These are phyloP conservation scores for Oreotrochilus melanogaster DNA, from an alignment of 2,113 vertebrate genomes.

Conservation along the genomic window DNA sequence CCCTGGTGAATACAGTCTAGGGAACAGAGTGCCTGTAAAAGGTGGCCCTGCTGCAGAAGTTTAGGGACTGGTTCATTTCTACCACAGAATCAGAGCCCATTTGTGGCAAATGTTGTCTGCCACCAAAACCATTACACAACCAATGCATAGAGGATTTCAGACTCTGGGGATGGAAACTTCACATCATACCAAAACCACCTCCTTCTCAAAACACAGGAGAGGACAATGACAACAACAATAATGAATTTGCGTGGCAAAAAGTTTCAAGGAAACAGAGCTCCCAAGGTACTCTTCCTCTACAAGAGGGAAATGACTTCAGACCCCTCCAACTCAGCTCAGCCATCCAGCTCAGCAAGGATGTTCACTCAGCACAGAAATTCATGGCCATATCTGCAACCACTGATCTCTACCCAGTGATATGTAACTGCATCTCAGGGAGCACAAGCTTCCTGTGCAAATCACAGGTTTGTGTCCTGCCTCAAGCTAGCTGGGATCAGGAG, in stretches of 20 bases:
- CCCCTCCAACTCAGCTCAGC: not conserved
- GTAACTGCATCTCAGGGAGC: not conserved
- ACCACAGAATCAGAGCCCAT: not conserved
- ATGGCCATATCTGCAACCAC: not conserved
- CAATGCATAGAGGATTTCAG: not conserved
- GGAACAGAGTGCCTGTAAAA: too few species aligned
- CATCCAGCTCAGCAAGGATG: not conserved
- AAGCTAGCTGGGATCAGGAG: rapidly evolving
- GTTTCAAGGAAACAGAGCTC: not conserved
- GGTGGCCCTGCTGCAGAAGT: rapidly evolving
- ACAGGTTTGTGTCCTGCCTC: not conserved
- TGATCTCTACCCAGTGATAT: not conserved
- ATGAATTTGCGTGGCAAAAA: not conserved
- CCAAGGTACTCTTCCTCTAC: not conserved
- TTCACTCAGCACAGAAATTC: not conserved
- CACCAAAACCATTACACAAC: not conserved
- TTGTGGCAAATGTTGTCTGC: not conserved
- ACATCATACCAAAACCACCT: rapidly evolving
- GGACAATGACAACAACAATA: too few species aligned
- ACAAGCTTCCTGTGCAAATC: not conserved
- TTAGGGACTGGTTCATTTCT: not conserved
- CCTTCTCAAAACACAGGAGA: not conserved
- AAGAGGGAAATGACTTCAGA: not conserved
- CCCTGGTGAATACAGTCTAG: not conserved
- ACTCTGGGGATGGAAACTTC: not conserved